Conservation (phyloP, 2,113 vertebrate species). For the Larimichthys crocea region DNA sequence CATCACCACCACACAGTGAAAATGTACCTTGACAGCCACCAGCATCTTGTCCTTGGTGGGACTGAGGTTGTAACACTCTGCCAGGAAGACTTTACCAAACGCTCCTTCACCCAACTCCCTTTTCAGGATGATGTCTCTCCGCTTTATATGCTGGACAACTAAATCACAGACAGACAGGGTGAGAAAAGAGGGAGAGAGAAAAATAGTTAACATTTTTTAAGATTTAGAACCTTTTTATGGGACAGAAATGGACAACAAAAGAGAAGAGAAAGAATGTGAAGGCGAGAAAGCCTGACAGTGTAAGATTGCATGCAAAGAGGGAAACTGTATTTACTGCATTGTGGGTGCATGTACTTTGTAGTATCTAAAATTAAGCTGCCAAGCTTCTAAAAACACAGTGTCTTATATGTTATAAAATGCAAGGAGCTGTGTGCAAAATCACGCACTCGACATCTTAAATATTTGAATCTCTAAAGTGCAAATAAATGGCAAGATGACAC, state of each 20-base stretch:
- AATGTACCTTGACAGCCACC: constrained; percentile 77
- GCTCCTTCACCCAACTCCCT: constrained; percentile 97
- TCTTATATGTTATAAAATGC: constrained; percentile 26
- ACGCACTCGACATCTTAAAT: constrained; percentile 10
- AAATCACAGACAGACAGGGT: constrained; percentile 43
- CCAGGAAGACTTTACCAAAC: constrained; percentile 99
- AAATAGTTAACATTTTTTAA: background rate
- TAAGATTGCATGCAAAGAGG: constrained; percentile 11
- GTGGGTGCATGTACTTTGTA: background rate
- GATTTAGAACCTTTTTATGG: background rate
- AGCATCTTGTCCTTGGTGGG: constrained; percentile 98
- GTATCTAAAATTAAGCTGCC: constrained; percentile 38
- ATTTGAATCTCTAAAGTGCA: constrained; percentile 50
- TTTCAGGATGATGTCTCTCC: constrained; percentile 97
- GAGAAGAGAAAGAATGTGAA: background rate
- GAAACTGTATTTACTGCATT: constrained; percentile 6
- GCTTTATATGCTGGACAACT: constrained; percentile 98
- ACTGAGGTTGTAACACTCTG: constrained; percentile 98
- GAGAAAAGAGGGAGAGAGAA: background rate
- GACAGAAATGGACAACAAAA: background rate
- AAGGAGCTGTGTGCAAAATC: constrained; percentile 4
- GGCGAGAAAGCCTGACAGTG: background rate
- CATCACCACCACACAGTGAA: background rate
- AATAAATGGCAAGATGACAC: constrained; percentile 37
- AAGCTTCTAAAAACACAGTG: constrained; percentile 17